A percentile compares a stretch with the other conserved stretches of the same genome.
Evolutionary conservation across 1,140 invertebrate genomes (phyloP).

Genomic region (Drosophila tristis): DNA sequence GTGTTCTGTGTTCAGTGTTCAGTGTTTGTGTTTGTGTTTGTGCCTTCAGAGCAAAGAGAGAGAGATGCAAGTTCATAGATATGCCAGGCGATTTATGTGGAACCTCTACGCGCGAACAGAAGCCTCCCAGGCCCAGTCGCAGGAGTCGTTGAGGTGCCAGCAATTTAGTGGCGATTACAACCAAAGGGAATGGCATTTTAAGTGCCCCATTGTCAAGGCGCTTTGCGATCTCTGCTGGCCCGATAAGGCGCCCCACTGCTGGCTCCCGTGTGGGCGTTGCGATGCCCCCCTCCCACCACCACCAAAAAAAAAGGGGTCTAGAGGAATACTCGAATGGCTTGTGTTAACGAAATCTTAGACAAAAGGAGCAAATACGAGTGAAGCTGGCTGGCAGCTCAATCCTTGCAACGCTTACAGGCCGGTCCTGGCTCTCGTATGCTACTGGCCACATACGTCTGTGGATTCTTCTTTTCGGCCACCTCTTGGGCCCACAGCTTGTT

Average conservation of each 20-base stretch:
- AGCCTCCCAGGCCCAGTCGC: slow-evolving; percentile 32
- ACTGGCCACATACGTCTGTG: slow-evolving; percentile 23
- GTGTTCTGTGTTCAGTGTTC: not conserved
- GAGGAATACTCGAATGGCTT: too few species aligned
- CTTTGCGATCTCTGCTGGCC: slow-evolving; percentile 49
- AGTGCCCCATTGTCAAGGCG: slow-evolving; percentile 77
- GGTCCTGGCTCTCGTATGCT: slow-evolving; percentile 7
- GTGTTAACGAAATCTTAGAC: too few species aligned
- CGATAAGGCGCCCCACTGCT: slow-evolving; percentile 48
- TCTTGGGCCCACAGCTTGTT: slow-evolving; percentile 68
- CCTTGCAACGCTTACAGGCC: slow-evolving; percentile 26
- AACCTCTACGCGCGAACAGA: slow-evolving; percentile 55
- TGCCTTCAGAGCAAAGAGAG: not conserved
- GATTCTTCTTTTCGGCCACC: slow-evolving; percentile 51
- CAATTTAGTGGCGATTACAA: slow-evolving; percentile 80
- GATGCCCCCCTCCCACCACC: not conserved
- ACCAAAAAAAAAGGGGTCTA: not conserved
- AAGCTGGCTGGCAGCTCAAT: not conserved
- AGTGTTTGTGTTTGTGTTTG: not conserved
- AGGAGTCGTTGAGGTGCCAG: slow-evolving; percentile 42
- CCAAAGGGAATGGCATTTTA: slow-evolving; percentile 73
- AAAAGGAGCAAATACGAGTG: too few species aligned
- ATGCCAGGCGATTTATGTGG: slow-evolving; percentile 75
- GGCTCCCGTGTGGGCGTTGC: slow-evolving; percentile 68
- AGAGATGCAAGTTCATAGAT: slow-evolving; percentile 72